Conservation (phyloP, 2,888 invertebrate species). For the Stenotaenia linearis region DNA sequence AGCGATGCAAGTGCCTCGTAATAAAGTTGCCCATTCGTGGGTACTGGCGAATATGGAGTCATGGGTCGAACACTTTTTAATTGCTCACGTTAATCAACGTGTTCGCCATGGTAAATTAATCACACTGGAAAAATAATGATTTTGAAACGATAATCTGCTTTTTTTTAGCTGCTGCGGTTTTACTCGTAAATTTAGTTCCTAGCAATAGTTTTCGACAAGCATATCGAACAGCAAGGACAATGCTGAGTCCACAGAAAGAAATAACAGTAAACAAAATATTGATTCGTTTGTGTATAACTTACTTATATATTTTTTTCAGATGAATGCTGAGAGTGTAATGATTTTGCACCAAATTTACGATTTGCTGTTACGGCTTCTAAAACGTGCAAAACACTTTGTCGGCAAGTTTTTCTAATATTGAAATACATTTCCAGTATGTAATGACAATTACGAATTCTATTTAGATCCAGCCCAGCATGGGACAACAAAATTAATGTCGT, state of each 20-base stretch:
- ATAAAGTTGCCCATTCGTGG: slow-evolving; percentile 85
- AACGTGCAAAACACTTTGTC: slow-evolving; percentile 72
- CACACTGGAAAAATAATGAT: not conserved
- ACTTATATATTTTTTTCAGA: slow-evolving; percentile 40
- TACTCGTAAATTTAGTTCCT: slow-evolving; percentile 84
- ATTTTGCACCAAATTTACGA: slow-evolving; percentile 55
- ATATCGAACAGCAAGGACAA: slow-evolving; percentile 60
- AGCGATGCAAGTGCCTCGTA: slow-evolving; percentile 59
- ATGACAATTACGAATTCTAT: too few relatives aligned
- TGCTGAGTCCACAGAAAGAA: slow-evolving; percentile 53
- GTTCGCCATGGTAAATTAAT: slow-evolving; percentile 65
- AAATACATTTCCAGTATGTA: not conserved
- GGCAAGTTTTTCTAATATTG: too few relatives aligned
- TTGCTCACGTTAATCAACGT: slow-evolving; percentile 76
- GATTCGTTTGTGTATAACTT: not conserved
- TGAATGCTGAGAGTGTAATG: slow-evolving; percentile 56
- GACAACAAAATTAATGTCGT: slow-evolving; percentile 83
- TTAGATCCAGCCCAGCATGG: slow-evolving; percentile 61
- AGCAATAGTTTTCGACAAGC: slow-evolving; percentile 84
- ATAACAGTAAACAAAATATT: slow-evolving; percentile 41
- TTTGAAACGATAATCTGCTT: too few relatives aligned
- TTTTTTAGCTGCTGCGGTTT: slow-evolving; percentile 72
- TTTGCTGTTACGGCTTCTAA: slow-evolving; percentile 55
- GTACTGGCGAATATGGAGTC: slow-evolving; percentile 84
- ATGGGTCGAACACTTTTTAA: slow-evolving; percentile 83